Evolutionary conservation across 2,113 vertebrate genomes (phyloP).

Genomic region (Gorsachius goisagi): DNA sequence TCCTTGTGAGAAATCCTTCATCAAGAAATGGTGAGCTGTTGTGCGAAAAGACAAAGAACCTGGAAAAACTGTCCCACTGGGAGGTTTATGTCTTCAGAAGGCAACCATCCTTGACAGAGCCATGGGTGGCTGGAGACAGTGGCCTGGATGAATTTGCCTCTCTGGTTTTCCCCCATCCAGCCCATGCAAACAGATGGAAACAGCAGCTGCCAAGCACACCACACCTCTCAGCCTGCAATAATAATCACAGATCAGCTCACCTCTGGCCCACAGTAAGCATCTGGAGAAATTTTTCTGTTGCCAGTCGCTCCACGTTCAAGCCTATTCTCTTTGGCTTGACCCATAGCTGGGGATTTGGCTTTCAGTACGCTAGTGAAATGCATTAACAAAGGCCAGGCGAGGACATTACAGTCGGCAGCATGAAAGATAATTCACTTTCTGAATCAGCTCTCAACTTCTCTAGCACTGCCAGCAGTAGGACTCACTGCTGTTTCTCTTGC

Average conservation of each 20-base stretch:
- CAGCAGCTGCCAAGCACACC: background rate
- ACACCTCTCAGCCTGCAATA: conserved; percentile 16
- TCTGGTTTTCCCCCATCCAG: background rate
- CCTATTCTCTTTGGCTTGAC: background rate
- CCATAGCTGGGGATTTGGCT: background rate
- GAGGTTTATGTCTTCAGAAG: background rate
- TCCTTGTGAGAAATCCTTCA: background rate
- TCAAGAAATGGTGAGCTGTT: background rate
- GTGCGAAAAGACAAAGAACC: background rate
- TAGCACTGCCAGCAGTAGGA: background rate
- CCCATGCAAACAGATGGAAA: background rate
- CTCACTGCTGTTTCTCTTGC: background rate
- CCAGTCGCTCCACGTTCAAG: background rate
- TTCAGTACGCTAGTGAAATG: background rate
- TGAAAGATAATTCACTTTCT: background rate
- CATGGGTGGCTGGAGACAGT: background rate
- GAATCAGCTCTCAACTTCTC: conserved; percentile 17
- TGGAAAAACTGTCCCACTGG: background rate
- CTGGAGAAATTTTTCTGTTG: background rate
- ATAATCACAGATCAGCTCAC: conserved; percentile 6
- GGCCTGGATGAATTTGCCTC: background rate
- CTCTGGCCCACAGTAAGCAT: background rate
- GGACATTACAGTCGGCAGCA: background rate
- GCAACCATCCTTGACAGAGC: fast-evolving
- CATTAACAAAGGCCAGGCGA: conserved; percentile 16